Percentiles rank a stretch among this genome's conserved stretches.
phyloP scores from a whole-genome alignment of 2,113 vertebrate genomes.

The Rhea americana region DNA sequence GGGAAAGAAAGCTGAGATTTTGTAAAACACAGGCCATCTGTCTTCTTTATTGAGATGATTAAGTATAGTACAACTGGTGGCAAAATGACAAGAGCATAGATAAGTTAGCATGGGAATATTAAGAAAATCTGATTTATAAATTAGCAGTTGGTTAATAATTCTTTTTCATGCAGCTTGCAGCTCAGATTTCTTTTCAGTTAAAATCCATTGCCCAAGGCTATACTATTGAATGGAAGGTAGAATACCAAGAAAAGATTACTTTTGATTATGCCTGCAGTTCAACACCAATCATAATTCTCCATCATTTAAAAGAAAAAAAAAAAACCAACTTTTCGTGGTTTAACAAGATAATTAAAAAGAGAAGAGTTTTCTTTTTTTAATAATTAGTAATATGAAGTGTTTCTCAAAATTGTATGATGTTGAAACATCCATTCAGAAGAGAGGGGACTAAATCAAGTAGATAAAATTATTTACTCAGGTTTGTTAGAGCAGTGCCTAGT shows the following conservation, averaged over 20 bases:
- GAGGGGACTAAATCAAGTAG: neutral
- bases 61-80: conserved; percentile 27
- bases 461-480: neutral
- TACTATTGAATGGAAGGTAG: neutral
- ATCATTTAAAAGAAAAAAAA: neutral
- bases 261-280: neutral
- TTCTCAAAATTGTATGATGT: neutral
- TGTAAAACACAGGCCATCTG: conserved; percentile 49
- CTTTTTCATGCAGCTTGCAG: neutral
- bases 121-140: conserved; percentile 41
- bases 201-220: neutral
- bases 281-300: neutral
- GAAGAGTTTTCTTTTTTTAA: neutral
- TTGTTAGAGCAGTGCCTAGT: neutral
- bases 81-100: conserved; percentile 21
- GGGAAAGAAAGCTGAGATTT: conserved; percentile 55
- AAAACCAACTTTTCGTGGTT: neutral
- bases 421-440: neutral
- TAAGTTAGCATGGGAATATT: neutral
- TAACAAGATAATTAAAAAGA: neutral
- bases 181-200: conserved; percentile 15
- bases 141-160: conserved; percentile 32
- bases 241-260: neutral
- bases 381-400: neutral
- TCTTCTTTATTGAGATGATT: conserved; percentile 55